A percentile compares a stretch with the other conserved stretches of the same genome.
Conservation (phyloP, 1,140 invertebrate species). For the Drosophila funebris region DNA sequence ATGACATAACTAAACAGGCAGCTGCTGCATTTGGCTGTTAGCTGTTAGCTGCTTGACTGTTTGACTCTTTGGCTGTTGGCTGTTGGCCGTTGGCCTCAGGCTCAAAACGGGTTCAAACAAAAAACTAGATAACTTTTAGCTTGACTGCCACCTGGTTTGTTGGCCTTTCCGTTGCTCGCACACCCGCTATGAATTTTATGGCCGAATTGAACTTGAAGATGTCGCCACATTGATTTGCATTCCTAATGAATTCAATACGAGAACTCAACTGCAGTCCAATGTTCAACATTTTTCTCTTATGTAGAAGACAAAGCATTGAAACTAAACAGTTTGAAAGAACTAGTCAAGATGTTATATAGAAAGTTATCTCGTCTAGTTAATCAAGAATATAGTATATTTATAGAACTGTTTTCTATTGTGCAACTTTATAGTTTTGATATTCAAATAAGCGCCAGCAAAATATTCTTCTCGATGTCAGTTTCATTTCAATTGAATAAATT, state of each 20-base stretch:
- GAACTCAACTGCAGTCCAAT: conserved; percentile 40
- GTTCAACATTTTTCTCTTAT: not conserved
- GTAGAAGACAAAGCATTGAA: not conserved
- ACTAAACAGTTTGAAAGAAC: conserved; percentile 11
- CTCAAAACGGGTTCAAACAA: conserved; percentile 55
- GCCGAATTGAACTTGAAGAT: conserved; percentile 74
- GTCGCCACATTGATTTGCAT: conserved; percentile 66
- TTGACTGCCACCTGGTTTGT: conserved; percentile 63
- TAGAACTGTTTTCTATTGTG: not conserved
- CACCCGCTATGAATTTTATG: conserved; percentile 65
- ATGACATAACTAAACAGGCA: conserved; percentile 26
- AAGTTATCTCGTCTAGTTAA: not conserved
- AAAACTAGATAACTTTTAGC: conserved; percentile 53
- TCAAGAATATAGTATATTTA: not conserved
- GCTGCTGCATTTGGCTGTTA: conserved; percentile 13
- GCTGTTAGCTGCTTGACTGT: not conserved
- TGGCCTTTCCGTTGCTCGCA: conserved; percentile 42
- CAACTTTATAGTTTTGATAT: conserved; percentile 5
- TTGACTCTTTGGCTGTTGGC: not conserved
- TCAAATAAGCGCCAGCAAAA: conserved; percentile 1
- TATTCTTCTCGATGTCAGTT: not conserved
- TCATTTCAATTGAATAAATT: not conserved
- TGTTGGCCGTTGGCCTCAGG: conserved; percentile 45
- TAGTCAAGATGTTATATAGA: not conserved
- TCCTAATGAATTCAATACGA: conserved; percentile 62